phyloP scores from a whole-genome alignment of 2,113 vertebrate species.

The Solenodon paradoxus region DNA sequence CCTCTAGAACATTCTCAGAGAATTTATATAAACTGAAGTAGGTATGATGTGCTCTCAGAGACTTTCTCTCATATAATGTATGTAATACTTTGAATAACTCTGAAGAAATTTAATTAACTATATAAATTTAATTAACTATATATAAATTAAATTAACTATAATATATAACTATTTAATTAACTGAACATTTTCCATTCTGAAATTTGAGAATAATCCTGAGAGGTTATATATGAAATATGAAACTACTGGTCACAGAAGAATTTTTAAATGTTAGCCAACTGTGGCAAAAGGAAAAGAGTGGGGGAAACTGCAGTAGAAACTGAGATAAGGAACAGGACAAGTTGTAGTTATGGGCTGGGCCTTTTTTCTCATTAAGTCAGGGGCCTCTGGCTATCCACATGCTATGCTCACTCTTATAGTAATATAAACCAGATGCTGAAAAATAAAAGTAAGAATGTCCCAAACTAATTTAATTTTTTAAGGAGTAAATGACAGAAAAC shows the following conservation, averaged over 20 bases:
- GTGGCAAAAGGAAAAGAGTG: background rate
- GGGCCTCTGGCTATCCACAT: background rate
- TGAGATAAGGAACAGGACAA: background rate
- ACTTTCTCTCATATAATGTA: background rate
- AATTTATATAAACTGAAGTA: conserved; percentile 4
- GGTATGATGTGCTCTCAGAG: conserved; percentile 27
- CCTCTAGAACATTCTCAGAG: conserved; percentile 28
- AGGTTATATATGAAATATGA: background rate
- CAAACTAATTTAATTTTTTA: conserved; percentile 61
- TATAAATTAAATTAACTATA: too few species aligned
- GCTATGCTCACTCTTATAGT: background rate
- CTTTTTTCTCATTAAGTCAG: background rate
- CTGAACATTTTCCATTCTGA: conserved; percentile 14
- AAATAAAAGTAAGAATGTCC: conserved; percentile 36
- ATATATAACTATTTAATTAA: too few species aligned
- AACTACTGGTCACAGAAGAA: background rate
- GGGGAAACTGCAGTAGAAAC: background rate
- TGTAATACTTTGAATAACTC: background rate
- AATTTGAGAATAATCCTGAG: conserved; percentile 43
- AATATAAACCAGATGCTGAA: background rate
- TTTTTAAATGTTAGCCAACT: background rate
- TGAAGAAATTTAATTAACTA: conserved; percentile 32
- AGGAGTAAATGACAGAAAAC: conserved; percentile 70
- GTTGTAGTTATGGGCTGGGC: background rate
- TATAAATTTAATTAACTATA: too few species aligned